Base-by-base conservation (phyloP, 2,113 vertebrate genomes). In the Oxyura jamaicensis region DNA sequence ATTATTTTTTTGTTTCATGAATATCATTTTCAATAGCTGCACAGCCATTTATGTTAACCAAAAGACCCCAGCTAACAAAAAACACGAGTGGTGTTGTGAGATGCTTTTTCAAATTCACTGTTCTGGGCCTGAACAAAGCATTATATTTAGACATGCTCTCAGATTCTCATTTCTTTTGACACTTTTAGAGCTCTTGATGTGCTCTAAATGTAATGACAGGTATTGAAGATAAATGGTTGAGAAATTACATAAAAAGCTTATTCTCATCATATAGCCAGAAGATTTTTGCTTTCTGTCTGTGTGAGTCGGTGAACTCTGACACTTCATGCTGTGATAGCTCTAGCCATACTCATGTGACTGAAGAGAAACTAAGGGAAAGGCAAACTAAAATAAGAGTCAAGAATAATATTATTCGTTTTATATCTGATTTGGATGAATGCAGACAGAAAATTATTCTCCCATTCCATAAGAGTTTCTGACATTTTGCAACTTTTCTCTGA, bases 1-100 rank as follows among this genome's bases (percentile, higher is more conserved):
- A 95, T 96, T 93, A 71, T 41, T 83, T 95, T 96, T 93, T 90
- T 96, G 93, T 94, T 86, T 83, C 2, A 0, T 59, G 68, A 90
- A 93, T 52, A 75, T 29, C 46, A 83, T 73, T 94, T 95, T 95
- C 80, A 92, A 86, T 93, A 79, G 80, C 69, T 91, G 52, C 66
- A 53, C 39, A 86, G 85, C 48, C 76, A 88, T 68, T 93, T 94
- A 72, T 0, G 0, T 83, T 94, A 95, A 88, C 52, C 48, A 74
- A 88, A 84, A 88, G 53, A 26, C n/a, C 23, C 86, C 80, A 90
- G 60, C 89, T 6, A 82, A 90, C 31, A 90, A 93, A 85, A 83
- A 90, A 13, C n/a, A 56, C 23, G 12, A 39, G 10, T n/a, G 35
- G 59, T 71, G 56, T 83, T 42, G n/a, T 58, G 28, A 86, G 79